Conservation (phyloP, 2,888 invertebrate species). For the Brachyopa scutellaris region DNA sequence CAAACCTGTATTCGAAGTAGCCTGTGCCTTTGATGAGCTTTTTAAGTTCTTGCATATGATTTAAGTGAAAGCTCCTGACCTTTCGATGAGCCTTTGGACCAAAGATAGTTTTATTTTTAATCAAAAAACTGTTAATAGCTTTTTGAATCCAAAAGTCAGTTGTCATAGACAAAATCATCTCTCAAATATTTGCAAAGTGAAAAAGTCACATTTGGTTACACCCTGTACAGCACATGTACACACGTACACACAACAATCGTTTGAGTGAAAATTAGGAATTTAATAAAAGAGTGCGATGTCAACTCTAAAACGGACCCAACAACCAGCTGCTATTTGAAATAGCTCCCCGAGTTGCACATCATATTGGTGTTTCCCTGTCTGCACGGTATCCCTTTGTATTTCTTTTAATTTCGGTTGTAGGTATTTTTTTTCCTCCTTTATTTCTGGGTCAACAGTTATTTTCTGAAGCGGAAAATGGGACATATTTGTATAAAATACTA, state of each 20-base stretch:
- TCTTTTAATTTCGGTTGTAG: no score
- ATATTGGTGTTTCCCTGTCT: conserved; percentile 45
- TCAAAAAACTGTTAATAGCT: no score
- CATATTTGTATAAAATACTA: conserved; percentile 47
- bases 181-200: no score
- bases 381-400: conserved; percentile 11
- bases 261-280: conserved; percentile 45
- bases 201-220: no score
- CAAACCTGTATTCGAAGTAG: no score
- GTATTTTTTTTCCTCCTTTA: background rate
- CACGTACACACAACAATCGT: conserved; percentile 1
- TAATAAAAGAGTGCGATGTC: conserved; percentile 53
- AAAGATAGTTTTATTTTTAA: no score
- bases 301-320: conserved; percentile 11
- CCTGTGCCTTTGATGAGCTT: no score
- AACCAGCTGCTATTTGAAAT: conserved; percentile 25
- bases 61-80: no score
- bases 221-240: background rate
- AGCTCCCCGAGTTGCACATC: conserved; percentile 4
- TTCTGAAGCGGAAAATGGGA: conserved; percentile 54
- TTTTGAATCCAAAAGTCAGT: no score
- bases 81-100: no score
- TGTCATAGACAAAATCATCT: no score
- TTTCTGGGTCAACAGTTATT: conserved; percentile 48
- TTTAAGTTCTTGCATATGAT: no score